Base-by-base conservation (phyloP, 2,888 invertebrate species). In the Catocala sponsa region DNA sequence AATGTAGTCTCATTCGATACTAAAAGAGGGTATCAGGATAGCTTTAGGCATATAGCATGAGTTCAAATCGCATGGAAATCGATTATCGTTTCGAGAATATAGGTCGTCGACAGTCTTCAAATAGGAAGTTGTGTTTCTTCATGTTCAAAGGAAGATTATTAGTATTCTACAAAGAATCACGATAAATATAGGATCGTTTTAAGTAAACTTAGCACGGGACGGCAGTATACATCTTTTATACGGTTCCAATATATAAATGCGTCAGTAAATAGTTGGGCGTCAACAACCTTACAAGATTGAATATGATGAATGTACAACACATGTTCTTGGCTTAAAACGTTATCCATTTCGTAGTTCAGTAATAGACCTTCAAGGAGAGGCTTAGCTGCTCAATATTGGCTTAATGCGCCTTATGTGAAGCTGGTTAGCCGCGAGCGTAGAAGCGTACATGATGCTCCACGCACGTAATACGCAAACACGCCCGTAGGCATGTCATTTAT, bases 291-390 rank as follows among this genome's bases (percentile, higher is more conserved):
- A 32, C 6, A 33, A 48, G 33, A 54, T 46, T 12, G 44, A 46
- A 46, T 46, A 49, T 46, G 48, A 52, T 52, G 50, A 48, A 48
- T 48, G 25, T 41, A 13, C 49, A 53, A 59, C 49, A 59, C 42
- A 11, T 56, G 55, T 56, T 68, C 46, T 64, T 68, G 48, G 49
- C 25, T 59, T 50, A 49, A 59, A 55, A 59, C 35, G 7, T 70
- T 57, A 70, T 70, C 71, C 54, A 33, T 32, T 48, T 48, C 32
- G 48, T n/a, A 33, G 25, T 33, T 48, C 48, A 32, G 48, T 48
- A 32, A 48, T 32, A 48, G 32, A 5, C 48, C 11, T 32, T 48
- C 48, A 48, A 48, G 48, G 48, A 48, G 33, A 33, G 11, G 48
- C 48, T 48, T 48, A 48, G 32, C n/a, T 32, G 12, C 32, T 48